phyloP scores from a whole-genome alignment of 2,113 vertebrate species.

The Todiramphus saurophagus region DNA sequence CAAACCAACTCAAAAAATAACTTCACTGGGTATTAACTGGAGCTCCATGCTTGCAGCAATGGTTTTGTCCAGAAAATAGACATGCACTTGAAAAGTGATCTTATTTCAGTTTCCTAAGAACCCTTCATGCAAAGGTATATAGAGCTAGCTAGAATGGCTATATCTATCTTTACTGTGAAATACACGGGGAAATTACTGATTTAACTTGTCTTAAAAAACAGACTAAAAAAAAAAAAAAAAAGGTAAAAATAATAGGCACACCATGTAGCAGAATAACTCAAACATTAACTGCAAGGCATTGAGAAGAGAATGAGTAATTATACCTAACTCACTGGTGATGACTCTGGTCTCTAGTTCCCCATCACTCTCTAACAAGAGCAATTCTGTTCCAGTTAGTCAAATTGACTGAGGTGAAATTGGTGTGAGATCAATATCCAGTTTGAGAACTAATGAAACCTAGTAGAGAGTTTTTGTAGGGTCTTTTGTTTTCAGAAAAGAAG shows the following conservation, averaged over 20 bases:
- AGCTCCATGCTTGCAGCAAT: not conserved
- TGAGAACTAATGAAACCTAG: not conserved
- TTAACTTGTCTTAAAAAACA: not conserved
- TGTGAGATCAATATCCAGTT: not conserved
- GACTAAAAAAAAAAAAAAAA: too few species aligned
- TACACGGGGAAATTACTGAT: not conserved
- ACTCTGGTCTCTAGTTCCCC: not conserved
- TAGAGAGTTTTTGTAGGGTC: not conserved
- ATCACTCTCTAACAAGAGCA: not conserved
- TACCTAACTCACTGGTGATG: not conserved
- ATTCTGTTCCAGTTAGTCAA: slow-evolving; percentile 4
- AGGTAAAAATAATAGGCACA: not conserved
- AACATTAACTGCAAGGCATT: not conserved
- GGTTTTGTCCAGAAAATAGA: not conserved
- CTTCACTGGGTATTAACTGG: not conserved
- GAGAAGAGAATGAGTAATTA: not conserved
- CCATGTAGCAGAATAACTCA: not conserved
- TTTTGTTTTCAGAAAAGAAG: not conserved
- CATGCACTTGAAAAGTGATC: not conserved
- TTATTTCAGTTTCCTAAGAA: not conserved
- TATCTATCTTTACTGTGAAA: not conserved
- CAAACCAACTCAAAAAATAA: not conserved
- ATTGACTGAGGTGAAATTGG: not conserved
- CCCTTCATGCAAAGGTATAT: not conserved
- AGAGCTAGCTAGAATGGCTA: not conserved